Base-by-base conservation (phyloP, 2,113 vertebrate species). In the Apodemus speciosus region DNA sequence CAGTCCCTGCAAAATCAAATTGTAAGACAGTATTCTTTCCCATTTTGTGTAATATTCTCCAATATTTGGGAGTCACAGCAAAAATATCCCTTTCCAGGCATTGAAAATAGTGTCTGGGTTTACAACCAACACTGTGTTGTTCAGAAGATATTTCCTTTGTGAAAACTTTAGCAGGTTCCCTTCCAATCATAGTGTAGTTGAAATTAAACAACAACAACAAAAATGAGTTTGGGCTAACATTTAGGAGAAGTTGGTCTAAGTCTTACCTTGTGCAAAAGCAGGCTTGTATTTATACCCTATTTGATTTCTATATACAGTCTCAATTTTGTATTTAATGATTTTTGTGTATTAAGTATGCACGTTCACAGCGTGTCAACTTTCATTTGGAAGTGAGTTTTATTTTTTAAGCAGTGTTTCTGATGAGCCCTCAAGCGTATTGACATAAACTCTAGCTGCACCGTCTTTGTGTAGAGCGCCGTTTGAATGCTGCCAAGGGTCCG, bases 61-160 rank as follows among this genome's bases (percentile, higher is more conserved):
- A 89, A 96, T 96, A 46, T 97, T 97, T 93, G 88, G 94, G 92
- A 71, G 25, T 85, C 87, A 94, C 88, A 93, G 60, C 85, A 53
- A 85, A 53, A 85, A 69, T 49, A 89, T 66, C 97, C 96, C 94
- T 98, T 98, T 98, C 98, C 97, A 97, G 97, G 95, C 97, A 94
- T 92, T 97, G 95, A 97, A 85, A 98, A 97, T 95, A 97, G 97
- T 98, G 97, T 98, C 98, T 98, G 98, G 98, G 98, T 98, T 98
- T 98, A 98, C 97, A 98, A 97, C 97, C 98, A 98, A 98, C 98
- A 98, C 98, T 99, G 98, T 99, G 98, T 98, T 96, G 96, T 97
- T 96, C 96, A 97, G 94, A 97, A 97, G 97, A 86, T 96, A 91
- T 97, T 98, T 98, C 97, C 96, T 98, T 98, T 96, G 64, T 92